phyloP scores from a whole-genome alignment of 2,888 invertebrate species.

The Tetanocera ferruginea region DNA sequence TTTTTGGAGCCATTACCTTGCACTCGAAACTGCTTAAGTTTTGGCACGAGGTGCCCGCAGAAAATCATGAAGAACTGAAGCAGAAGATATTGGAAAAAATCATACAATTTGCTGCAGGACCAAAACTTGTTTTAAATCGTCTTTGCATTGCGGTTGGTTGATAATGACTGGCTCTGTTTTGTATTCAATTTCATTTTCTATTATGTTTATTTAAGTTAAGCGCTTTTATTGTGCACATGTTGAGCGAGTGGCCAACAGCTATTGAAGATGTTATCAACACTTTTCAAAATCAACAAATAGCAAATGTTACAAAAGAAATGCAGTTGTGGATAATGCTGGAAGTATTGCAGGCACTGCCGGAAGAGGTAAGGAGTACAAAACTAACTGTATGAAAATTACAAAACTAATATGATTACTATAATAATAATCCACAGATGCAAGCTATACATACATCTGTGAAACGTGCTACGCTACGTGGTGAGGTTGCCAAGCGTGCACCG shows the following conservation, averaged over 20 bases:
- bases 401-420: neutral
- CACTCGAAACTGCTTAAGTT: conserved; percentile 89
- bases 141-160: conserved; percentile 84
- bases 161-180: neutral
- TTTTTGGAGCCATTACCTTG: conserved; percentile 92
- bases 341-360: conserved; percentile 88
- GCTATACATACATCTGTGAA: conserved; percentile 68
- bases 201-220: conserved; percentile 77
- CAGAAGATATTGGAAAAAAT: conserved; percentile 84
- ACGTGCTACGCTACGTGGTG: conserved; percentile 62
- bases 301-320: conserved; percentile 74
- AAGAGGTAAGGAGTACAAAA: conserved; percentile 76
- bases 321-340: conserved; percentile 81
- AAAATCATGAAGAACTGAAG: conserved; percentile 82
- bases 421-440: conserved; percentile 55
- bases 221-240: conserved; percentile 82
- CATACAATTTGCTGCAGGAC: conserved; percentile 82
- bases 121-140: conserved; percentile 87
- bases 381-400: conserved; percentile 23
- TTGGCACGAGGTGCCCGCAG: conserved; percentile 88
- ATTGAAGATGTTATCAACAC: conserved; percentile 81
- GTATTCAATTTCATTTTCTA: neutral
- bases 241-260: conserved; percentile 74
- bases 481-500: conserved; percentile 64
- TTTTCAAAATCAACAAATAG: conserved; percentile 74